Evolutionary conservation across 2,113 vertebrate species (phyloP).

Genomic region (Lagopus muta): DNA sequence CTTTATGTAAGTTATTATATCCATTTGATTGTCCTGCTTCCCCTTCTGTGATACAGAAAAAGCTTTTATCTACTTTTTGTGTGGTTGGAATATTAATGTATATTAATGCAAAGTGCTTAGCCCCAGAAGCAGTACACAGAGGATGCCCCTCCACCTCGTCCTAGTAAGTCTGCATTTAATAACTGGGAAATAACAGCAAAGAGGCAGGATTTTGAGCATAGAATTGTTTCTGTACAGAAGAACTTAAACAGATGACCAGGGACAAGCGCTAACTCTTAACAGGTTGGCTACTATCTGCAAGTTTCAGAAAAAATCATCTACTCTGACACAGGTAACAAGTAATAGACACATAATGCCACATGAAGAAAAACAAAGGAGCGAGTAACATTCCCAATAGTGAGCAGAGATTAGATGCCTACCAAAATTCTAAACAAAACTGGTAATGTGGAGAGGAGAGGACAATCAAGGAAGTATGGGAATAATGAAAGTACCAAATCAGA

Average conservation of each 20-base stretch:
- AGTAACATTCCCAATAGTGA: not conserved
- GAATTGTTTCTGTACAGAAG: not conserved
- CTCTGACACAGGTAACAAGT: not conserved
- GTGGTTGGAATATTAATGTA: not conserved
- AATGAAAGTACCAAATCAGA: not conserved
- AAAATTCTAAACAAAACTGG: not conserved
- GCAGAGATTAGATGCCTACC: not conserved
- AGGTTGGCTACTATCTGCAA: not conserved
- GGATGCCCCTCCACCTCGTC: not conserved
- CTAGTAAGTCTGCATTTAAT: not conserved
- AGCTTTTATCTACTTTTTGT: not conserved
- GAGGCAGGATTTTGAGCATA: not conserved
- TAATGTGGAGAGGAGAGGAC: accelerated
- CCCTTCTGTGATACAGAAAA: not conserved
- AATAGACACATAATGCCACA: not conserved
- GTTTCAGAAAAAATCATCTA: not conserved
- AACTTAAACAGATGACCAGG: not conserved
- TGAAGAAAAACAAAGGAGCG: not conserved
- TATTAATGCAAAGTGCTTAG: not conserved
- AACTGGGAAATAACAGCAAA: not conserved
- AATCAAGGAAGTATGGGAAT: not conserved
- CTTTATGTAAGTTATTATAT: not conserved
- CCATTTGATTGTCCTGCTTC: not conserved
- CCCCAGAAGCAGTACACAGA: not conserved
- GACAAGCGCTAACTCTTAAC: not conserved